A percentile compares a stretch with the other conserved stretches of the same genome.
Conservation (phyloP, 2,888 invertebrate species). For the Boloria selene region DNA sequence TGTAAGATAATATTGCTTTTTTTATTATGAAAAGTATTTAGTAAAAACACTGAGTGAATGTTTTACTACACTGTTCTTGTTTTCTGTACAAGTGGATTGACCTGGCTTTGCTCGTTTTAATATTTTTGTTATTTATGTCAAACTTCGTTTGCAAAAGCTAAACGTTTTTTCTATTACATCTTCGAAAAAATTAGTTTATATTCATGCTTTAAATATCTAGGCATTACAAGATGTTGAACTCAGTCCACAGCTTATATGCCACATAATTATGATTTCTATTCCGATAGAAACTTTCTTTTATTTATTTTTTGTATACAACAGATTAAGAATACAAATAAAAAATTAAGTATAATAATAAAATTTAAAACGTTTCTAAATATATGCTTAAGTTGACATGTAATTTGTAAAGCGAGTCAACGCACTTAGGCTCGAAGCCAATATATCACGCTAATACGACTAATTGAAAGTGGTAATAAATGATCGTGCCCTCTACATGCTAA, state of each 20-base stretch:
- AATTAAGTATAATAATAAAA: neutral
- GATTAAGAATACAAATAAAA: no score
- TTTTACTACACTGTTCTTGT: neutral
- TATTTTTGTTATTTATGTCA: neutral
- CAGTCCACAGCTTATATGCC: no score
- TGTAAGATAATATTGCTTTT: constrained; percentile 9
- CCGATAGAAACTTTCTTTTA: no score
- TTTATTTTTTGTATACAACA: no score
- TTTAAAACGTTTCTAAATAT: neutral
- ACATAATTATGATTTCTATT: no score
- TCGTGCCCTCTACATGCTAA: constrained; percentile 32
- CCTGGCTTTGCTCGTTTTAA: neutral
- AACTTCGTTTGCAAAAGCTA: no score
- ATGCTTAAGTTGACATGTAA: constrained; percentile 7
- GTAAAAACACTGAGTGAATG: constrained; percentile 4
- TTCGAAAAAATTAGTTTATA: no score
- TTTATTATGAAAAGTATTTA: constrained; percentile 16
- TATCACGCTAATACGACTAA: constrained; percentile 33
- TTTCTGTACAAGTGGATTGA: neutral
- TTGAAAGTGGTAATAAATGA: constrained; percentile 34
- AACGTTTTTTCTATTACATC: no score
- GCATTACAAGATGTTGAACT: no score
- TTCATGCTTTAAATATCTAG: no score
- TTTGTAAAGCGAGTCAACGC: constrained; percentile 15
- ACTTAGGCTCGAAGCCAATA: constrained; percentile 15